A percentile compares a stretch with the other conserved stretches of the same genome.
phyloP scores from a whole-genome alignment of 2,113 vertebrate species.

The Phalacrocorax carbo region DNA sequence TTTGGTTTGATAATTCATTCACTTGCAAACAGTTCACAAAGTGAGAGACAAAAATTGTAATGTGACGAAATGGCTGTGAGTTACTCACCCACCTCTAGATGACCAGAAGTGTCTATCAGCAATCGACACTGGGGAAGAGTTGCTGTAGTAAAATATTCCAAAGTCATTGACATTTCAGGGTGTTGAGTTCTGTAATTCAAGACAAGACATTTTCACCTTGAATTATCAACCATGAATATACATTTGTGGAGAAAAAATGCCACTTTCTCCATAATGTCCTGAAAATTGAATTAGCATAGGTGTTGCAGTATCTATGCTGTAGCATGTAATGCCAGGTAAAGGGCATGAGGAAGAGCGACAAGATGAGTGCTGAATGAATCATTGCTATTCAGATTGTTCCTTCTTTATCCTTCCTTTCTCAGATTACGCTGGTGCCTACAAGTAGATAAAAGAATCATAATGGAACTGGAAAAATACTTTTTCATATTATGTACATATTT shows the following conservation, averaged over 20 bases:
- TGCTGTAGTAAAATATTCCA: not conserved
- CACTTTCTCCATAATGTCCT: not conserved
- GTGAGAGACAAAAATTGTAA: not conserved
- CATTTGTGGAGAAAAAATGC: not conserved
- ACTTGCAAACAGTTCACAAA: not conserved
- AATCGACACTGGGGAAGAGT: rapidly evolving
- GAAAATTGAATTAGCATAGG: not conserved
- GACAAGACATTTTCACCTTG: not conserved
- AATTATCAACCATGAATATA: not conserved
- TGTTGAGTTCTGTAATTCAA: not conserved
- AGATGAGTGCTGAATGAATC: not conserved
- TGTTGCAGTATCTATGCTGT: not conserved
- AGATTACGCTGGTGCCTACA: not conserved
- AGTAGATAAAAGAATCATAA: not conserved
- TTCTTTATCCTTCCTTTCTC: not conserved
- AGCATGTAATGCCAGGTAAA: not conserved
- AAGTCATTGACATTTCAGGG: not conserved
- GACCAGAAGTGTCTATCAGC: not conserved
- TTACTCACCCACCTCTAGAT: not conserved
- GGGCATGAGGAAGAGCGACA: not conserved
- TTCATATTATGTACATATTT: rapidly evolving
- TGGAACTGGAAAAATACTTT: not conserved
- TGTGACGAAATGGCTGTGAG: not conserved
- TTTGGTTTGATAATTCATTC: not conserved
- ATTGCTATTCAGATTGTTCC: not conserved